Conservation (phyloP, 2,113 vertebrate genomes). For the Myrmophylax atrothorax region DNA sequence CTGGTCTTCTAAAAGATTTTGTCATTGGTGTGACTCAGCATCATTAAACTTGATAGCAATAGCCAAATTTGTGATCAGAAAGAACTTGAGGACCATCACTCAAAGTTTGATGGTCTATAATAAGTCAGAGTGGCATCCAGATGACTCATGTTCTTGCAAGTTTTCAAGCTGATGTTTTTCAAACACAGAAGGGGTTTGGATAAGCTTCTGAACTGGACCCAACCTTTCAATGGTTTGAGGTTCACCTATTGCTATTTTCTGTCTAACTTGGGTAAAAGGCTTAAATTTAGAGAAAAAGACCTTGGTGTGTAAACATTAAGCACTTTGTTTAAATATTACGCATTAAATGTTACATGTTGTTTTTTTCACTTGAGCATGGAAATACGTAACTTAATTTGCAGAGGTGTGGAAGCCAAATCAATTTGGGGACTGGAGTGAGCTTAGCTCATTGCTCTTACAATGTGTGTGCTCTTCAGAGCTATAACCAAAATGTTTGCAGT, state of each 20-base stretch:
- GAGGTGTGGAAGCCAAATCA: conserved; percentile 47
- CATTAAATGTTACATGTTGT: background rate
- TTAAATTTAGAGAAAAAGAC: conserved; percentile 13
- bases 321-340: conserved; percentile 45
- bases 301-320: background rate
- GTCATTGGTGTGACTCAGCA: conserved; percentile 50
- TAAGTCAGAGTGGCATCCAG: conserved; percentile 25
- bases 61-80: conserved; percentile 51
- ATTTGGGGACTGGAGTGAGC: conserved; percentile 3
- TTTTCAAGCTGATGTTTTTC: conserved; percentile 15
- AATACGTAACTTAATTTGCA: conserved; percentile 31
- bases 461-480: background rate
- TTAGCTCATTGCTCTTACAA: background rate
- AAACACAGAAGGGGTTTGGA: conserved; percentile 23
- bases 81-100: conserved; percentile 25
- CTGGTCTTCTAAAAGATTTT: conserved; percentile 40
- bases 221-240: conserved; percentile 59
- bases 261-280: background rate
- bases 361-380: conserved; percentile 41
- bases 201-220: conserved; percentile 25
- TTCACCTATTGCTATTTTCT: conserved; percentile 56
- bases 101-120: background rate
- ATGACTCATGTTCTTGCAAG: conserved; percentile 36
- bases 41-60: conserved; percentile 44
- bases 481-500: conserved; percentile 14